Evolutionary conservation across 2,113 vertebrate genomes (phyloP).

Genomic region (Vimba vimba): DNA sequence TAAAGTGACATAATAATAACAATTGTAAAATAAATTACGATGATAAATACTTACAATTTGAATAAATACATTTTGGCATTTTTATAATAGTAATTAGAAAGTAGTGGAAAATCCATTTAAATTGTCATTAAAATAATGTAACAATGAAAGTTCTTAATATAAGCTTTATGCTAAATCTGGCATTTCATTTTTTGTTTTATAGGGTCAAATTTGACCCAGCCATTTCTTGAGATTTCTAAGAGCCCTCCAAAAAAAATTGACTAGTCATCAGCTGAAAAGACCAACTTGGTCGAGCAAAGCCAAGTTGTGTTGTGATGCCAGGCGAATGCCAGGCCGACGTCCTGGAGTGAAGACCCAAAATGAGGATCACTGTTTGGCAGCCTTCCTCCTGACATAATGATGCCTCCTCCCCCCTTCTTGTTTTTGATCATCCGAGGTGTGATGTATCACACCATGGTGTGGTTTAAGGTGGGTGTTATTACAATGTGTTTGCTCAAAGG

Average conservation of each 20-base stretch:
- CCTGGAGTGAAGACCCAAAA: conserved; percentile 55
- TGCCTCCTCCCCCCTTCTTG: conserved; percentile 48
- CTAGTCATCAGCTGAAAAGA: conserved; percentile 13
- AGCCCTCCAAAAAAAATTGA: neutral
- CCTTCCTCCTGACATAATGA: conserved; percentile 61
- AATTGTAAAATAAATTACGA: neutral
- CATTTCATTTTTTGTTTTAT: neutral
- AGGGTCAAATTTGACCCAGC: neutral
- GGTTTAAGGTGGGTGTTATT: neutral
- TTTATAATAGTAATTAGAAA: neutral
- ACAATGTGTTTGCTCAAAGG: conserved; percentile 24
- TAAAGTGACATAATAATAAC: neutral
- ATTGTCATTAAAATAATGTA: neutral
- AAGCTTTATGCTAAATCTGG: neutral
- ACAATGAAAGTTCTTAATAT: neutral
- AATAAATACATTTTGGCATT: neutral
- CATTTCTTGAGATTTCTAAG: conserved; percentile 4
- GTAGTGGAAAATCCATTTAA: neutral
- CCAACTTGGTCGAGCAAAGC: conserved; percentile 49
- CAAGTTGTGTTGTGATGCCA: conserved; percentile 53
- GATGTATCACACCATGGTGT: conserved; percentile 44
- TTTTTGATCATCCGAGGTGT: conserved; percentile 55
- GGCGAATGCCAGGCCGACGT: conserved; percentile 45
- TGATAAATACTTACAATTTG: neutral
- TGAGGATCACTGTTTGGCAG: conserved; percentile 58